A percentile compares a stretch with the other conserved stretches of the same genome.
Evolutionary conservation across 2,888 invertebrate genomes (phyloP).

Genomic region (Spisula solida): DNA sequence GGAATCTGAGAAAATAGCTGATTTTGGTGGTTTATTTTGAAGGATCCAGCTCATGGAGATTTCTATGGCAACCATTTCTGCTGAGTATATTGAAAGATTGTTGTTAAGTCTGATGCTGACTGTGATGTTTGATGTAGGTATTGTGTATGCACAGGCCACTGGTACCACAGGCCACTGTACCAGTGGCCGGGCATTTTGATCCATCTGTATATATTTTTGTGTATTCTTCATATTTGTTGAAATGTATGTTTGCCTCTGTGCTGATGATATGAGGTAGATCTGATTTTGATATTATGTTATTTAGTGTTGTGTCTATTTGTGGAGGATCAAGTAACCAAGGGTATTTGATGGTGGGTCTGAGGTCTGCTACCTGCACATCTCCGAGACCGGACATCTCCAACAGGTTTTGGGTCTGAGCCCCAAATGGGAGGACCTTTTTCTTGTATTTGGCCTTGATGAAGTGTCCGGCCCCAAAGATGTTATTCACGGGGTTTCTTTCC

Average conservation of each 20-base stretch:
- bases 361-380: constrained; percentile 4
- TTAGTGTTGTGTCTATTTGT: not conserved
- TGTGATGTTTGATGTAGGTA: not conserved
- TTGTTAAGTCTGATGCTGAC: not conserved
- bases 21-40: not conserved
- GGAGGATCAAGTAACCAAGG: not conserved
- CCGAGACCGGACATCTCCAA: not conserved
- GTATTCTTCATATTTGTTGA: not conserved
- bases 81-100: not conserved
- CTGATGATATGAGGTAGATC: not conserved
- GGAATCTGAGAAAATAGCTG: constrained; percentile 11
- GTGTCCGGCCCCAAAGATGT: not conserved
- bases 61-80: constrained; percentile 1
- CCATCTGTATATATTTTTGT: not conserved
- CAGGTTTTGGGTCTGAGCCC: not conserved
- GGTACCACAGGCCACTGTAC: not conserved
- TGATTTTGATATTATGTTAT: not conserved
- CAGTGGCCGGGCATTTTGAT: not conserved
- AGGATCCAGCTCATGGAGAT: constrained; percentile 11
- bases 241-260: not conserved
- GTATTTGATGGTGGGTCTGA: not conserved
- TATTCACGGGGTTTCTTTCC: not conserved
- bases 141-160: not conserved
- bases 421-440: not conserved
- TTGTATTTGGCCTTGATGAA: not conserved